Evolutionary conservation across 2,888 invertebrate species (phyloP), one percentile per base, ranked within the genome.

Genomic region (Erebia epiphron): DNA sequence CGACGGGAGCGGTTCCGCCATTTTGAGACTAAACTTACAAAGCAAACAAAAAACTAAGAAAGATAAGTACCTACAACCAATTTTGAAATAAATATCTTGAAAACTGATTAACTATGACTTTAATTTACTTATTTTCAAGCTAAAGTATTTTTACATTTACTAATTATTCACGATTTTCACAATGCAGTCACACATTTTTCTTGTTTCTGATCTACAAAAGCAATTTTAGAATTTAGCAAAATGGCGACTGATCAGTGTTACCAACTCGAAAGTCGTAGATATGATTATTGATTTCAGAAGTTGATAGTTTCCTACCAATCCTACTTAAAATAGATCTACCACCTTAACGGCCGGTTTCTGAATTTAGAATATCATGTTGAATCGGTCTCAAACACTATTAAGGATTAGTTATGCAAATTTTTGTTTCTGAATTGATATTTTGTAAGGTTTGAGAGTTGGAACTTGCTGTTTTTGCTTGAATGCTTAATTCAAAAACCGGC

Each of bases 1-100:
- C 16, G 49, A 13, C 21, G 2, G 3, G n/a, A 41, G 62, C 54
- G 62, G 21, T 9, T 62, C 63, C 70, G 70, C 70, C 70, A 70
- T 70, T 18, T 70, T 70, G 70, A 41, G 52, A 61, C 50, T 63
- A 21, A n/a, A 2, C n/a, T 26, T 13, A 3, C 13, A 56, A 11
- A 26, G 21, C 13, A 5, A 18, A 10, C 7, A 4, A 35, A 11
- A 13, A 57, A 35, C 8, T 16, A 8, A 26, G 9, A 41, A 43
- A 18, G n/a, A 14, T 49, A 7, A 26, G 10, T 16, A 35, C n/a
- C n/a, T n/a, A n/a, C 21, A 41, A 5, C 35, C 43, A 68, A 50
- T 10, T 21, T 21, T 7, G 43, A 49, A 56, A 68, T 14, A 52
- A 9, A 18, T 60, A 65, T 58, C 67, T 67, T 43, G 26, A 11